A percentile compares a stretch with the other conserved stretches of the same genome.
phyloP scores from a whole-genome alignment of 2,888 invertebrate species.

The Cyaniris semiargus region DNA sequence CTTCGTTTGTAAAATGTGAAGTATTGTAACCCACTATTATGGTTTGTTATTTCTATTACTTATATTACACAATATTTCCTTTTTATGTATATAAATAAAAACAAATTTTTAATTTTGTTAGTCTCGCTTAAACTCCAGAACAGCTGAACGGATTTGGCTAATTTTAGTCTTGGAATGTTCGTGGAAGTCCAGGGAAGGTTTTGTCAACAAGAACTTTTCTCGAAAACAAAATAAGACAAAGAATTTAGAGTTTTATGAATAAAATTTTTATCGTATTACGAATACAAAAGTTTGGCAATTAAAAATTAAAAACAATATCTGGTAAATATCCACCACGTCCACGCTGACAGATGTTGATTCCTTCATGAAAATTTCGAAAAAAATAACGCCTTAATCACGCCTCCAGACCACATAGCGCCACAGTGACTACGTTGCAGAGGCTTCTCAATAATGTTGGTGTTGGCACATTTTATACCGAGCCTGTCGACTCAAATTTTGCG shows the following conservation, averaged over 20 bases:
- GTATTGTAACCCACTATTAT: too few relatives aligned
- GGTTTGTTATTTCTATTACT: too few relatives aligned
- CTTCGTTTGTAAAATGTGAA: too few relatives aligned
- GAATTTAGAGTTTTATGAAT: neutral
- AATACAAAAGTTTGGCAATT: neutral
- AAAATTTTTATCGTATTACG: neutral
- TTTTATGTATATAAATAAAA: too few relatives aligned
- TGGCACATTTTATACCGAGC: neutral
- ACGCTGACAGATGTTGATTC: neutral
- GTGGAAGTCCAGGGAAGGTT: neutral
- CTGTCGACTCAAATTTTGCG: neutral
- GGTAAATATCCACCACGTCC: neutral
- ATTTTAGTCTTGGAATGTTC: too few relatives aligned
- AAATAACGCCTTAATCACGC: slow-evolving; percentile 34
- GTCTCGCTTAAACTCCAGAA: too few relatives aligned
- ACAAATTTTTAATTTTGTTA: too few relatives aligned
- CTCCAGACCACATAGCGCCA: slow-evolving; percentile 36
- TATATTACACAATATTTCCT: too few relatives aligned
- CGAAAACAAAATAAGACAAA: neutral
- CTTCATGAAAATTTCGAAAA: slow-evolving; percentile 32
- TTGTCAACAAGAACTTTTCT: neutral
- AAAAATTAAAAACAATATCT: neutral
- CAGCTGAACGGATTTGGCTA: too few relatives aligned
- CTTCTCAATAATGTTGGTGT: slow-evolving; percentile 34
- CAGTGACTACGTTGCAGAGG: too few relatives aligned